These are phyloP conservation scores for Styela clava DNA, from an alignment of 23 tunicate genomes.

Conservation along the genomic window DNA sequence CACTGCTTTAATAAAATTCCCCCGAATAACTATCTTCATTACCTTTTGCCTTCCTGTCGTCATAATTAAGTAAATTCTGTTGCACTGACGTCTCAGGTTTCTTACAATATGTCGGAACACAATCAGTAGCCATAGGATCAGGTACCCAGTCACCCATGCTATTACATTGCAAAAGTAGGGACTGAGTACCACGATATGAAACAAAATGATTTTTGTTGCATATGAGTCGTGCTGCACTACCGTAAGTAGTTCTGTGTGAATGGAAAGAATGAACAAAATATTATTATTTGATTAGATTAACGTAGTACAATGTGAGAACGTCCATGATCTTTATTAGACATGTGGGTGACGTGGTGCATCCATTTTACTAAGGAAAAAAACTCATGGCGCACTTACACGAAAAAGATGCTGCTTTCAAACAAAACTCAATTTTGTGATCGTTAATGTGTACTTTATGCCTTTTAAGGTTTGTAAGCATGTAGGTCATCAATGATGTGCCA, in stretches of 20 bases:
- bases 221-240: neutral
- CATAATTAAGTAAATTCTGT: neutral
- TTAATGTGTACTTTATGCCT: too few species aligned
- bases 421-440: too few species aligned
- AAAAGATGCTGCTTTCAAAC: too few species aligned
- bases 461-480: too few species aligned
- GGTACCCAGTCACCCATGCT: slow-evolving; percentile 37
- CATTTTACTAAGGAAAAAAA: too few species aligned
- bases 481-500: too few species aligned
- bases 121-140: slow-evolving; percentile 19
- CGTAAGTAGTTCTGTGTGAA: neutral
- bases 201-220: slow-evolving; percentile 9
- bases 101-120: slow-evolving; percentile 28
- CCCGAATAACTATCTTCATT: too few species aligned
- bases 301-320: too few species aligned
- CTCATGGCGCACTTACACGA: too few species aligned
- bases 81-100: slow-evolving; percentile 16
- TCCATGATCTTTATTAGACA: too few species aligned
- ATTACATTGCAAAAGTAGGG: slow-evolving; percentile 24
- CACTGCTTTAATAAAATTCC: too few species aligned
- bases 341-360: too few species aligned
- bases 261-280: neutral
- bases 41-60: neutral
- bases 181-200: neutral
- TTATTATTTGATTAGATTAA: neutral